Base-by-base conservation (phyloP, 2,888 invertebrate species). In the Cheilosia scutellata region DNA sequence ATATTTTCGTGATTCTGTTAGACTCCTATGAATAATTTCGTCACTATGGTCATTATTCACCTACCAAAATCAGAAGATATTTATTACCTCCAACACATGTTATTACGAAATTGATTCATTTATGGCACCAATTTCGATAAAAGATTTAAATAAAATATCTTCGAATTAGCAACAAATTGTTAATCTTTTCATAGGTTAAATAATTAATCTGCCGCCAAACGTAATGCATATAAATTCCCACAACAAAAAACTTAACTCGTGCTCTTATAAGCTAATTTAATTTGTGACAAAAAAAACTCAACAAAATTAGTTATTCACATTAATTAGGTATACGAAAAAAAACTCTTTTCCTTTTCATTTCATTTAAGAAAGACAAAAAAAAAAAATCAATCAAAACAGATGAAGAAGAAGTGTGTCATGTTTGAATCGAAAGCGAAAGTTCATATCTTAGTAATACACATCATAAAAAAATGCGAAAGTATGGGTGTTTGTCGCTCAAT, bases 371-470 rank as follows among this genome's bases (percentile, higher is more conserved):
- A 4, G 4, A 37, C 9, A 11, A 11, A 29, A 25, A 51, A 37
- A 16, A 57, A 40, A 55, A 47, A 47, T 60, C 31, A 63, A 63
- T 75, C 58, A 58, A 42, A 63, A 57, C 51, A 11, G 27, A 13
- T 51, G 51, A 62, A 51, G 49, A 66, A 83, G 83, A 83, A 83
- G 78, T 83, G 83, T 83, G 83, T 74, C 79, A 68, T 78, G 68
- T 78, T 70, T 62, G 29, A 63, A 74, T 74, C 74, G 74, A 83
- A 83, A 83, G 79, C 83, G 79, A 83, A 83, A 83, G 83, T 83
- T 78, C 66, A 78, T 40, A 55, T 37, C 37, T 37, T 37, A 37
- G 11, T 37, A 11, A 37, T 11, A 20, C 20, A 20, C 20, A 2
- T 20, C 20, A 37, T 37, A 11, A 11, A 11, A 11, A 37, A 3